These are phyloP conservation scores for Harpalus rubripes DNA, from an alignment of 2,888 invertebrate species.

Conservation along the genomic window DNA sequence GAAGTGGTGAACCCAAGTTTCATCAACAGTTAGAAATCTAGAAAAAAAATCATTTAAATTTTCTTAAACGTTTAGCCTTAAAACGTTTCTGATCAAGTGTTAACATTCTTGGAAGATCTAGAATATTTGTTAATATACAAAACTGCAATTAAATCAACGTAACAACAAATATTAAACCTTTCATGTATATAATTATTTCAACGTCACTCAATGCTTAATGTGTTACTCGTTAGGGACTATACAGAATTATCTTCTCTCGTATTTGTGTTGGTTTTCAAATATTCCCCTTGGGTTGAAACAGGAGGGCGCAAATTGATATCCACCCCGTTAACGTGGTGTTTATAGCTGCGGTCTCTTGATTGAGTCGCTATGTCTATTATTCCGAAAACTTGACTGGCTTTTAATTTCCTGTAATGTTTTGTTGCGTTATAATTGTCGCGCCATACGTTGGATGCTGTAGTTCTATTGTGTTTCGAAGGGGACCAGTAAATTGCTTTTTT, in stretches of 20 bases:
- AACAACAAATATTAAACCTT: too few relatives aligned
- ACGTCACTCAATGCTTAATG: too few relatives aligned
- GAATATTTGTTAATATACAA: too few relatives aligned
- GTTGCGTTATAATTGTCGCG: slow-evolving; percentile 14
- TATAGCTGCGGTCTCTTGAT: slow-evolving; percentile 44
- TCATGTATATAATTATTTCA: too few relatives aligned
- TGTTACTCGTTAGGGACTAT: too few relatives aligned
- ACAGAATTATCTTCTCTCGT: background rate
- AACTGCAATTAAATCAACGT: too few relatives aligned
- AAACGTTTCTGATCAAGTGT: too few relatives aligned
- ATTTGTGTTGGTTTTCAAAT: background rate
- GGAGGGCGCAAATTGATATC: background rate
- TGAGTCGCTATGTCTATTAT: slow-evolving; percentile 37
- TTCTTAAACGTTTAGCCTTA: too few relatives aligned
- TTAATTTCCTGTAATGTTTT: slow-evolving; percentile 36
- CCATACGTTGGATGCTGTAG: background rate
- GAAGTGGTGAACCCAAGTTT: too few relatives aligned
- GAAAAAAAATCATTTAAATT: too few relatives aligned
- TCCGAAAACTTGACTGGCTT: slow-evolving; percentile 47
- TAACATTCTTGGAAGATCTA: too few relatives aligned
- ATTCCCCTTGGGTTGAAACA: background rate
- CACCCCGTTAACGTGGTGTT: slow-evolving; percentile 37
- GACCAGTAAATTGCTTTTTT: slow-evolving; percentile 28
- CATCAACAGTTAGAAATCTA: too few relatives aligned
- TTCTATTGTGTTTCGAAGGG: slow-evolving; percentile 1